Evolutionary conservation across 1,140 invertebrate species (phyloP).

Genomic region (Polypedilum pembai): DNA sequence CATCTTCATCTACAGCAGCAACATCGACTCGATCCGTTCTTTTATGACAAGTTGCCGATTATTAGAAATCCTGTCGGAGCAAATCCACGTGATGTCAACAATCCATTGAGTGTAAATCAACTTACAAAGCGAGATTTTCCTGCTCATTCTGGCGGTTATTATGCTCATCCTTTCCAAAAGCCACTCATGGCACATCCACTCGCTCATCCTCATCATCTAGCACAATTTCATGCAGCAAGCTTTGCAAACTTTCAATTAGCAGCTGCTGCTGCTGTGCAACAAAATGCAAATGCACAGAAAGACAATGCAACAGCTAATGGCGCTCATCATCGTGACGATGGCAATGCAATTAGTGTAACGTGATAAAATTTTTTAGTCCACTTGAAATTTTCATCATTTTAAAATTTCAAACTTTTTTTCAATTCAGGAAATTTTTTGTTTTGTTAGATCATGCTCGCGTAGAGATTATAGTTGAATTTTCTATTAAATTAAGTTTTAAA

Average conservation of each 20-base stretch:
- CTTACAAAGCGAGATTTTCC: conserved; percentile 51
- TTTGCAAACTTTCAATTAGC: not conserved
- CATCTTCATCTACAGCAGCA: conserved; percentile 28
- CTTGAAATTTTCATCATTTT: not conserved
- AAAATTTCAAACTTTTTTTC: too few species aligned
- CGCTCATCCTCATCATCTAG: conserved; percentile 20
- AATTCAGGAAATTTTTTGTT: too few species aligned
- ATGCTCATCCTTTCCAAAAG: conserved; percentile 12
- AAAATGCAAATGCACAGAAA: conserved; percentile 28
- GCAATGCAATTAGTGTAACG: conserved; percentile 41
- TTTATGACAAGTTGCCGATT: not conserved
- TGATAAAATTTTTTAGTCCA: conserved; percentile 32
- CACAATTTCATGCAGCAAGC: not conserved
- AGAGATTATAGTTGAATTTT: too few species aligned
- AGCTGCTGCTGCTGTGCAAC: not conserved
- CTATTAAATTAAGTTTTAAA: too few species aligned
- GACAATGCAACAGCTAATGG: conserved; percentile 30
- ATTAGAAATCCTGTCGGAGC: conserved; percentile 74
- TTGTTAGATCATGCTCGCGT: too few species aligned
- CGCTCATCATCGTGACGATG: conserved; percentile 33
- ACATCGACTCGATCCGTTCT: conserved; percentile 22
- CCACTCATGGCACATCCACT: conserved; percentile 22
- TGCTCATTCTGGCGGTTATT: not conserved
- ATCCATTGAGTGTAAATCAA: conserved; percentile 81
- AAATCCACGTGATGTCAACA: conserved; percentile 83